Evolutionary conservation across 1,140 invertebrate genomes (phyloP), one percentile per base, ranked within the genome.

Genomic region (Drosophila asahinai): DNA sequence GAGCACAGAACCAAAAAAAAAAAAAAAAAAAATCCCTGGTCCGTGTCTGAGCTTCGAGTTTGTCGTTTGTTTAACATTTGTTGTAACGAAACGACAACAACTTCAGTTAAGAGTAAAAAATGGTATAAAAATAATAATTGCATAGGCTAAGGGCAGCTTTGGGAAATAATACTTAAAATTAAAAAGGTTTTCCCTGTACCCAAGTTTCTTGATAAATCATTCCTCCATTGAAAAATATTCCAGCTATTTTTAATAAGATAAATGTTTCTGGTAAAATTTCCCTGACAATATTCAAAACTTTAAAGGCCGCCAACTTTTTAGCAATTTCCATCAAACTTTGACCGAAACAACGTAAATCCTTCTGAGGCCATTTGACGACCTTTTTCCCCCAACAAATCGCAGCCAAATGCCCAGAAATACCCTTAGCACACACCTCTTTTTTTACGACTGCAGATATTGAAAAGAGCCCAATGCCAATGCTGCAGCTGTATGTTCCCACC

Each of bases 41-140:
- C 48, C 57, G 48, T 47, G 73, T 57, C 54, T 57, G 54, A 40
- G 66, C 60, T 33, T 54, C 58, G 58, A 66, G 66, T 49, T 48
- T 57, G 38, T 63, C 67, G 82, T 81, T 90, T 83, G 86, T 84
- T 83, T 78, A 81, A 83, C 80, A 83, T 89, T 78, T 86, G 77
- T 81, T 74, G 58, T 59, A 45, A 9, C 64, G 59, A 60, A 60
- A 72, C 42, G 61, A 65, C 42, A 72, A 63, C 60, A 64, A 78
- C 54, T 52, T 40, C 17, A 25, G 55, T 8, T 25, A 25, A 62
- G 25, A 54, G 30, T 30, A 59, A 49, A 48, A 72, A 68, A 70
- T 27, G 54, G 17, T 40, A 52, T 6, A 45, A 71, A n/a, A 47
- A 57, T 38, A 54, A 43, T 52, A 68, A 70, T 70, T 66, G 62